Evolutionary conservation across 2,888 invertebrate genomes (phyloP), one percentile per base, ranked within the genome.

Genomic region (Pyrgus malvae): DNA sequence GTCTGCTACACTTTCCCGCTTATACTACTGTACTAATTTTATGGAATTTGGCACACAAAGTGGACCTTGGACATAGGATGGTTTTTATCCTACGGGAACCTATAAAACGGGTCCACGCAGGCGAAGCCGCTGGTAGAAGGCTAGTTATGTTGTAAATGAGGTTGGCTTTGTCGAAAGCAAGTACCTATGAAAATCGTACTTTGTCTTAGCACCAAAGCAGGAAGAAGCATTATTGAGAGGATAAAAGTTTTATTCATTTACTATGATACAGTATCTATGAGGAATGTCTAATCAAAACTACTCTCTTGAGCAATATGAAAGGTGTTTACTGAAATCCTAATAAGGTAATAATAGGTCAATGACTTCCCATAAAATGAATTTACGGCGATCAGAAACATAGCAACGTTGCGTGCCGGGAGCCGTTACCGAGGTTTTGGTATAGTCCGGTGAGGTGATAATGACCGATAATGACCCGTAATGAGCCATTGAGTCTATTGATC

Each of bases 291-390:
- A 38, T 9, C 19, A n/a, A 19, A 38, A 38, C 38, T 9, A 19
- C 19, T 5, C 17, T 9, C 6, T n/a, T 19, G 38, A 38, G 19
- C 9, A 38, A 38, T 38, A 38, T 9, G 16, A 19, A 44, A 51
- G 11, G 25, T 29, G 14, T 37, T 53, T 53, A 53, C 45, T 53
- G 19, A 45, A 19, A 29, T 14, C 21, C 44, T 53, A 45, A 53
- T 42, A 38, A 21, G 41, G n/a, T n/a, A n/a, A 56, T 50, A 46
- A 40, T 51, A 50, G 44, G 38, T 37, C 42, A 49, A 48, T 46
- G 50, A 49, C 45, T 50, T 55, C 25, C 54, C 58, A 56, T 60
- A 58, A 60, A 56, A 54, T 40, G 46, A 44, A 58, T 57, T 60
- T 56, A 60, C 50, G 48, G 25, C 48, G 14, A 53, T 57, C 31